These are phyloP conservation scores for Anser cygnoides DNA, from an alignment of 2,113 vertebrate species.

Conservation along the genomic window DNA sequence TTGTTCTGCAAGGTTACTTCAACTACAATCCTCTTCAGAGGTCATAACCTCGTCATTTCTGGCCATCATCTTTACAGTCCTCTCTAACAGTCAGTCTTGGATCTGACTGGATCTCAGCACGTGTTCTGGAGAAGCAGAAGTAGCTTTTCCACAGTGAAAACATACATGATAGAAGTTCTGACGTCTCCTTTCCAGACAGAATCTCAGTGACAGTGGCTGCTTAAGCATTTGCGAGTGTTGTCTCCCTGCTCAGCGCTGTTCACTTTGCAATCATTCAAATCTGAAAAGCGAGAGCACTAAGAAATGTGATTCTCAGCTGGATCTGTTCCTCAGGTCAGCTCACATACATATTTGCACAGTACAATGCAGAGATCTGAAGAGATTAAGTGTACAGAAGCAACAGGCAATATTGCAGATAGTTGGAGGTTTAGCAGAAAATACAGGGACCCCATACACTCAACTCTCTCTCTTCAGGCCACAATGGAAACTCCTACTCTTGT, in stretches of 20 bases:
- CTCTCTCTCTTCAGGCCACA: not conserved
- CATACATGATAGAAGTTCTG: not conserved
- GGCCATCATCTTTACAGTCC: not conserved
- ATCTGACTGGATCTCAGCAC: not conserved
- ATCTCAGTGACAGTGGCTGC: not conserved
- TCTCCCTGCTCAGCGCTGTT: not conserved
- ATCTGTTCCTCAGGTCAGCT: not conserved
- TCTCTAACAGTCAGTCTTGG: not conserved
- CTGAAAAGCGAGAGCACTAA: not conserved
- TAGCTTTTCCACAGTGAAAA: not conserved
- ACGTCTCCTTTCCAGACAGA: not conserved
- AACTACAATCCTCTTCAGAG: not conserved
- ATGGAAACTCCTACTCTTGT: not conserved
- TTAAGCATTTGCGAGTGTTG: not conserved
- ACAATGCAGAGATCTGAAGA: not conserved
- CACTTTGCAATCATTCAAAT: not conserved
- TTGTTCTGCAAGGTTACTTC: not conserved
- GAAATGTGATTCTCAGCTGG: not conserved
- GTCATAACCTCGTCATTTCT: not conserved
- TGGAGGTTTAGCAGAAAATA: not conserved
- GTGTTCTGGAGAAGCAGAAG: not conserved
- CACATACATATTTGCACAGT: not conserved
- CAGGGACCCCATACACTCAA: not conserved
- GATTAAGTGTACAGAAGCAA: accelerated
- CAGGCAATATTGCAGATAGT: not conserved